Percentiles rank a stretch among this genome's conserved stretches.
phyloP scores from a whole-genome alignment of 2,888 invertebrate genomes.

The Apamea crenata region DNA sequence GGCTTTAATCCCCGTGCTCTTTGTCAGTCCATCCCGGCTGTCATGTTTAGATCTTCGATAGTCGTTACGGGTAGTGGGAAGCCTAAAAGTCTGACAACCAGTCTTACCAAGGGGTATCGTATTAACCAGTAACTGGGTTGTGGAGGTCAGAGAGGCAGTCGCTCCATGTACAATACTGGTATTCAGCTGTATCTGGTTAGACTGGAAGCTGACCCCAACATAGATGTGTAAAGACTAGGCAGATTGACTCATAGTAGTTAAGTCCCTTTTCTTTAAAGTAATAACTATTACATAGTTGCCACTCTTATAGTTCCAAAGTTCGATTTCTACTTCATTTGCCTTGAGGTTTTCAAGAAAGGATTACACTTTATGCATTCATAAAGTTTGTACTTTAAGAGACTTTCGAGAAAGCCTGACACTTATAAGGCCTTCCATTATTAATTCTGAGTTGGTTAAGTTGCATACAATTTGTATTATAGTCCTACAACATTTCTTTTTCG shows the following conservation, averaged over 20 bases:
- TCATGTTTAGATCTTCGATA: too few relatives aligned
- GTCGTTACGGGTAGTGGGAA: too few relatives aligned
- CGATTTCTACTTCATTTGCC: constrained; percentile 18
- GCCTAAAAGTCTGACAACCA: too few relatives aligned
- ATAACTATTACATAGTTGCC: background rate
- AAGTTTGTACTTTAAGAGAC: background rate
- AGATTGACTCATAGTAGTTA: too few relatives aligned
- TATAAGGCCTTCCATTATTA: background rate
- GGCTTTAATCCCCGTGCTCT: background rate
- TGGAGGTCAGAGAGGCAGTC: too few relatives aligned
- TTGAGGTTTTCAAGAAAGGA: constrained; percentile 20
- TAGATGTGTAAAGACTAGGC: too few relatives aligned
- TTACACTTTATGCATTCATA: constrained; percentile 13
- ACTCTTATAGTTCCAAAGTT: background rate
- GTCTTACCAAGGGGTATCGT: too few relatives aligned
- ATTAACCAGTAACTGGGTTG: too few relatives aligned
- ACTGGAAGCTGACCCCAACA: too few relatives aligned
- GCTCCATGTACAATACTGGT: too few relatives aligned
- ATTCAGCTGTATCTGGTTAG: too few relatives aligned
- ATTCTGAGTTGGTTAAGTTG: background rate
- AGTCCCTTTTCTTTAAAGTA: constrained; percentile 14
- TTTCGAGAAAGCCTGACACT: background rate
- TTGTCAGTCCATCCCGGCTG: too few relatives aligned
- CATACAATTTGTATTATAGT: background rate
- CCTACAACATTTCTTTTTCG: background rate